phyloP scores from a whole-genome alignment of 2,888 invertebrate genomes.

The Rhagonycha fulva region DNA sequence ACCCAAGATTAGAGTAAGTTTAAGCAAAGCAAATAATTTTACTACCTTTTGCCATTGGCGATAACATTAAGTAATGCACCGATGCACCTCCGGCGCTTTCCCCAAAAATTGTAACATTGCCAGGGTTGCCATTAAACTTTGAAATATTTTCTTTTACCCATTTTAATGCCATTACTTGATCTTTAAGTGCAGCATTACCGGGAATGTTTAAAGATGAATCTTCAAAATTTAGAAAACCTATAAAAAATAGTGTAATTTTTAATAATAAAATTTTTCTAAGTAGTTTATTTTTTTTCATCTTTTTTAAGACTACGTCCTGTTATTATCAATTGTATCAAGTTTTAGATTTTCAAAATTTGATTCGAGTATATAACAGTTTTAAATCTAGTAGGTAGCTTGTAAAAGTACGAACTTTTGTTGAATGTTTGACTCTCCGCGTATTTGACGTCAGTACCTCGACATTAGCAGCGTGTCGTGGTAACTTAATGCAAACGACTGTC shows the following conservation, averaged over 20 bases:
- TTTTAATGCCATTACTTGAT: conserved; percentile 58
- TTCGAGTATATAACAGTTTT: too few species aligned
- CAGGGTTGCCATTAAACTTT: conserved; percentile 58
- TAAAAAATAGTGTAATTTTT: conserved; percentile 17
- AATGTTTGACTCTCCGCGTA: too few species aligned
- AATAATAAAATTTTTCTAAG: not conserved
- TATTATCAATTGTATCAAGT: too few species aligned
- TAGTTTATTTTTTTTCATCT: too few species aligned
- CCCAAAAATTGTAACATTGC: conserved; percentile 60
- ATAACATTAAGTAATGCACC: conserved; percentile 57
- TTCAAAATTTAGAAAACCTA: conserved; percentile 57
- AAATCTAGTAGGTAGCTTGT: too few species aligned
- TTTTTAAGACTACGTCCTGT: too few species aligned
- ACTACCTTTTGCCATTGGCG: conserved; percentile 54
- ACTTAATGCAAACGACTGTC: too few species aligned
- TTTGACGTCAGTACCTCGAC: too few species aligned
- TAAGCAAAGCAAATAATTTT: not conserved
- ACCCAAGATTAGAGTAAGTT: not conserved
- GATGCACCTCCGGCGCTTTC: conserved; percentile 60
- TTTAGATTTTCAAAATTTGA: too few species aligned
- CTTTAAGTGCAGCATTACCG: conserved; percentile 61
- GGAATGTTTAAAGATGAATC: conserved; percentile 56
- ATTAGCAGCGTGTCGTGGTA: too few species aligned
- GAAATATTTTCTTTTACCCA: conserved; percentile 59
- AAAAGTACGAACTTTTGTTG: too few species aligned